These are phyloP conservation scores for Propithecus coquereli DNA, from an alignment of 2,113 vertebrate species.

Conservation along the genomic window DNA sequence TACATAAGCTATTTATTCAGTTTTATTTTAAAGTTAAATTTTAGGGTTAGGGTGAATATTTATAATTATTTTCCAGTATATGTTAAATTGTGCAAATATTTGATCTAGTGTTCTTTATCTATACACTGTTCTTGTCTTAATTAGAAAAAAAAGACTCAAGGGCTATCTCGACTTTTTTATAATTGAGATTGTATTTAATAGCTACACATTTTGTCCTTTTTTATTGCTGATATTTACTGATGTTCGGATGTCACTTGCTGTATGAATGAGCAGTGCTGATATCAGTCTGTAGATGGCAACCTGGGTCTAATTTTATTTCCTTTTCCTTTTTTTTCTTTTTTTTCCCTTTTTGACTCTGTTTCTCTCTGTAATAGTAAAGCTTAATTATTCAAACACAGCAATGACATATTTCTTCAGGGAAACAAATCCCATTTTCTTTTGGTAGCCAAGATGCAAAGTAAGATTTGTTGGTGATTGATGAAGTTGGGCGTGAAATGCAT, in stretches of 20 bases:
- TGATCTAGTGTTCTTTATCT: background rate
- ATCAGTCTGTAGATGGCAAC: conserved; percentile 71
- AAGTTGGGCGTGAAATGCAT: conserved; percentile 70
- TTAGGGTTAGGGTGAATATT: background rate
- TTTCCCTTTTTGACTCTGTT: background rate
- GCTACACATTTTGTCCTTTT: background rate
- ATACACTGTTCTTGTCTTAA: background rate
- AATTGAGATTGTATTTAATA: background rate
- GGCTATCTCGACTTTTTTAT: background rate
- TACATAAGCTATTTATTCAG: background rate
- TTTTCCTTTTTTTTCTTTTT: background rate
- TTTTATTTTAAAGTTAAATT: conserved; percentile 42
- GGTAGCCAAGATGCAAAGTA: conserved; percentile 73
- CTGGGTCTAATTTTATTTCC: conserved; percentile 55
- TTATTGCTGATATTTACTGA: background rate
- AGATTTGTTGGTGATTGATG: conserved; percentile 75
- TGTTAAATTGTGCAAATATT: background rate
- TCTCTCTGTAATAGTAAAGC: conserved; percentile 52
- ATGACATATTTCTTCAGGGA: conserved; percentile 79
- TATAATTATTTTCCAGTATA: background rate
- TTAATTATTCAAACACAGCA: conserved; percentile 69
- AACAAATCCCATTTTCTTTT: conserved; percentile 78
- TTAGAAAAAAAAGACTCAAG: background rate
- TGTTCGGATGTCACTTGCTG: background rate
- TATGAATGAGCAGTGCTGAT: background rate